These are phyloP conservation scores for Strongylocentrotus purpuratus DNA, from an alignment of 35 echinoderm and acorn worm genomes.

Conservation along the genomic window DNA sequence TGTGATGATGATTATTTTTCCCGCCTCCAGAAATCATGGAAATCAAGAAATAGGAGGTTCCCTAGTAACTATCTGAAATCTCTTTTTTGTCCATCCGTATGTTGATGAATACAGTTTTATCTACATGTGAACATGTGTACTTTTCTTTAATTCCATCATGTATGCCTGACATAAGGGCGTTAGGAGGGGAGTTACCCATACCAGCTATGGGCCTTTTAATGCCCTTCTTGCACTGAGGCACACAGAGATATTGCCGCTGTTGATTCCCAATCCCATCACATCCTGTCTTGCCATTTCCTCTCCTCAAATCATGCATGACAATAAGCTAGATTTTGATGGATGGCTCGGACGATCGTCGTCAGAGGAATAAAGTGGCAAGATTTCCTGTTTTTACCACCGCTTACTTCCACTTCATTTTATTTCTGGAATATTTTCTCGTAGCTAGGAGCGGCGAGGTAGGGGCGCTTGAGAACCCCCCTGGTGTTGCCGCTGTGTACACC, in stretches of 20 bases:
- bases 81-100: not conserved
- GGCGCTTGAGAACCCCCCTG: not conserved
- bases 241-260: not conserved
- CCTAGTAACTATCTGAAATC: not conserved
- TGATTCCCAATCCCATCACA: not conserved
- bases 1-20: no score
- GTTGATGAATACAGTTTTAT: not conserved
- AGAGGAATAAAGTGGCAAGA: slow-evolving; percentile 17
- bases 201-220: not conserved
- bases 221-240: not conserved
- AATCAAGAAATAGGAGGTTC: not conserved
- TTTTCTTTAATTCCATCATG: not conserved
- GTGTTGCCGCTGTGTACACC: not conserved
- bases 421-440: not conserved
- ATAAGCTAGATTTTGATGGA: not conserved
- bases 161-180: no score
- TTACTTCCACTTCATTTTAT: slow-evolving; percentile 1
- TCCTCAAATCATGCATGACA: not conserved
- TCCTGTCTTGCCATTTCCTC: not conserved
- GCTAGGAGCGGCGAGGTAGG: not conserved
- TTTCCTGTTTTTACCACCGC: not conserved
- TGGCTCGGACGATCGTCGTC: not conserved
- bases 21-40: not conserved
- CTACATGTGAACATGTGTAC: not conserved
- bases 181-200: no score